Percentiles rank a stretch among this genome's conserved stretches.
Conservation (phyloP, 2,888 invertebrate species). For the Apotomis betuletana region DNA sequence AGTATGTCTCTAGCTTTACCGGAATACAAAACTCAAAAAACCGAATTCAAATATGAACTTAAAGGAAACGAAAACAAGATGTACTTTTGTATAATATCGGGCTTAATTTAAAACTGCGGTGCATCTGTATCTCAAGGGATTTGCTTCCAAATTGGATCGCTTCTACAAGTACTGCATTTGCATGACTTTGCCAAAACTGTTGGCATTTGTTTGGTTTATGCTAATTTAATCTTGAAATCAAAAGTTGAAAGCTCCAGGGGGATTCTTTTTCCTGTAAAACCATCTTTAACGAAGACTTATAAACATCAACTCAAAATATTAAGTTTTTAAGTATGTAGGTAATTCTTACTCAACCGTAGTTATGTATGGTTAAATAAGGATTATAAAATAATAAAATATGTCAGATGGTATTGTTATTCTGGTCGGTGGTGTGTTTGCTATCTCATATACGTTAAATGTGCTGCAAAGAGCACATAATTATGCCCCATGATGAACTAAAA, state of each 20-base stretch:
- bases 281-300: too few relatives aligned
- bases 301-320: too few relatives aligned
- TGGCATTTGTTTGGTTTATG: conserved; percentile 29
- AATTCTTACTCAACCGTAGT: too few relatives aligned
- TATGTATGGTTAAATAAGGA: too few relatives aligned
- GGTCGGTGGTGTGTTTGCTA: too few relatives aligned
- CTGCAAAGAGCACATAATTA: too few relatives aligned
- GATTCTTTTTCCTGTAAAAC: background rate
- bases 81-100: conserved; percentile 36
- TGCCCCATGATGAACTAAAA: too few relatives aligned
- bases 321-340: too few relatives aligned
- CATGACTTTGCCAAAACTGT: conserved; percentile 62
- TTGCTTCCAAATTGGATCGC: conserved; percentile 76
- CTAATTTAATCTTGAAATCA: conserved; percentile 26
- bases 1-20: background rate
- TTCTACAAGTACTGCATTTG: conserved; percentile 75
- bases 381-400: too few relatives aligned
- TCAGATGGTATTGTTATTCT: too few relatives aligned
- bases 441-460: too few relatives aligned
- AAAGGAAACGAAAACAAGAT: conserved; percentile 5
- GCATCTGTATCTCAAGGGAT: conserved; percentile 67
- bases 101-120: conserved; percentile 75
- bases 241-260: background rate
- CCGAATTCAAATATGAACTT: background rate
- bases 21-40: conserved; percentile 3